Base-by-base conservation (phyloP, 1,140 invertebrate genomes). In the Lordiphosa clarofinis region DNA sequence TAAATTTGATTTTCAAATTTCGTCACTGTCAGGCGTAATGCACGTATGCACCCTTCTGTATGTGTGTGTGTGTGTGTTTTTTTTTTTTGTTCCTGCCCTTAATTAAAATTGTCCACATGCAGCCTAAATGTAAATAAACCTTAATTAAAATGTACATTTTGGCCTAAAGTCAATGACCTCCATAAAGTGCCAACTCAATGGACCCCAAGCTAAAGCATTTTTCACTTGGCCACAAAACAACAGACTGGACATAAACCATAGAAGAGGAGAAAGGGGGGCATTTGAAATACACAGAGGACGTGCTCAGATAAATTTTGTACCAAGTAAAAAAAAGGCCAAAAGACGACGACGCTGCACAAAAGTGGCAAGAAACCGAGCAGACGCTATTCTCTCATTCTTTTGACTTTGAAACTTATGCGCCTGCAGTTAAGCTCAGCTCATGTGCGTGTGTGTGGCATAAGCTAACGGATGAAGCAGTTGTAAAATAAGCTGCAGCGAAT, bases 401-500 rank as follows among this genome's bases (percentile, higher is more conserved):
- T 82, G 75, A 82, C 75, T 81, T 81, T 81, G 75, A 81, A 81
- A 81, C 72, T 81, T 72, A 75, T 76, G 49, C 62, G 52, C 66
- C 70, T 66, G 73, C 65, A 72, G 70, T 79, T 81, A 73, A 78
- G 69, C 75, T 66, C 15, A 66, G 60, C 74, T 74, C 56, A 50
- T 64, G 63, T 69, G 57, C 19, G 21, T 52, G 9, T 11, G 21
- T 15, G 15, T n/a, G n/a, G n/a, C n/a, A n/a, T n/a, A n/a, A n/a
- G n/a, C n/a, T n/a, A n/a, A n/a, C 72, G 61, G 75, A 81, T 69
- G 57, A 78, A 84, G 78, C 78, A 84, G 78, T 84, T 76, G 68
- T 81, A 84, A 67, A 84, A 79, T 79, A 81, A 76, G 72, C 74
- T n/a, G n/a, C n/a, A n/a, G n/a, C n/a, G n/a, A n/a, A n/a, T n/a